Percentiles rank a stretch among this genome's conserved stretches.
Evolutionary conservation across 2,797 vertebrate species (phyloP).

Genomic region (Chiroxiphia lanceolata): DNA sequence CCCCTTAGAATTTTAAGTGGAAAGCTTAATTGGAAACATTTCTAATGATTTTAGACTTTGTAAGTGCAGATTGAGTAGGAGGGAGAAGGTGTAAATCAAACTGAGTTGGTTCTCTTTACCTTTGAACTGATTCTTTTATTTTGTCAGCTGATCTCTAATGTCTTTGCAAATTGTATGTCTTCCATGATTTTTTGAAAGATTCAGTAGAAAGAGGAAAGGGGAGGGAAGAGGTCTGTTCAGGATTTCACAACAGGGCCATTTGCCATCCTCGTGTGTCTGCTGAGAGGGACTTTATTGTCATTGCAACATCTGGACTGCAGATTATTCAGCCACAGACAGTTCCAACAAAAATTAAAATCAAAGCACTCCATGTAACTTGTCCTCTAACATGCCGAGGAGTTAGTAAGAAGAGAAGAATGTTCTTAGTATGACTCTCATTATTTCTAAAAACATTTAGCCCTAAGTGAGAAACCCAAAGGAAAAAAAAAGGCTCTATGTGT

Average conservation of each 20-base stretch:
- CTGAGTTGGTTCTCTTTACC: background rate
- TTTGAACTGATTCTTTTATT: background rate
- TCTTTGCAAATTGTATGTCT: background rate
- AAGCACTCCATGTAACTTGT: conserved; percentile 36
- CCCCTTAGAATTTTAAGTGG: background rate
- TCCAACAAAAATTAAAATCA: conserved; percentile 56
- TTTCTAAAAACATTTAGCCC: conserved; percentile 46
- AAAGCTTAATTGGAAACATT: background rate
- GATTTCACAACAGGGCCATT: background rate
- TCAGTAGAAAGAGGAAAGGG: background rate
- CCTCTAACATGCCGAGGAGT: background rate
- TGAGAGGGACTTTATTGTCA: background rate
- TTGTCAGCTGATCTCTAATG: background rate
- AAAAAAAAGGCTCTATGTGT: background rate
- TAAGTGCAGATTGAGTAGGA: background rate
- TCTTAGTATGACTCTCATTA: conserved; percentile 46
- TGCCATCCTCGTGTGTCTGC: background rate
- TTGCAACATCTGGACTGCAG: conserved; percentile 59
- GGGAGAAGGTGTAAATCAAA: background rate
- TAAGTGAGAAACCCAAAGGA: background rate
- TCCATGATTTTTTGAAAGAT: background rate
- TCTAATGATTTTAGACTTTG: background rate
- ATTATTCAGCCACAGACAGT: background rate
- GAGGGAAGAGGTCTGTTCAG: background rate
- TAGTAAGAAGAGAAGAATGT: conserved; percentile 35